Percentiles rank a stretch among this genome's conserved stretches.
Conservation (phyloP, 2,113 vertebrate species). For the Nothobranchius kuhntae region DNA sequence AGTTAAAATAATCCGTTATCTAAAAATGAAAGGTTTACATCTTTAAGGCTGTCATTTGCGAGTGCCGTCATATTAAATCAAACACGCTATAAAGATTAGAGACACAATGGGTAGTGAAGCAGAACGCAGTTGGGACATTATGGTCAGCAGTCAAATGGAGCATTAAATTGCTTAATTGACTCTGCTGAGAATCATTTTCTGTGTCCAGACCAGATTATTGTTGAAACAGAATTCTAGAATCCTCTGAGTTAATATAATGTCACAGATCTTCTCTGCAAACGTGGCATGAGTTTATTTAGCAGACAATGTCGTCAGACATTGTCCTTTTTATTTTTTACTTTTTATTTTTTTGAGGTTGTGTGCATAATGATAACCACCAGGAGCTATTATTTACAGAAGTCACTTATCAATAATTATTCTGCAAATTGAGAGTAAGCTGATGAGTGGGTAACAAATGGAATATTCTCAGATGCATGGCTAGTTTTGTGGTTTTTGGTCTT, state of each 20-base stretch:
- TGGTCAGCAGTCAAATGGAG: constrained; percentile 53
- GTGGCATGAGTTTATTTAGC: no score
- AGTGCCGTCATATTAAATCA: constrained; percentile 46
- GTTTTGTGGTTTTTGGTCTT: no score
- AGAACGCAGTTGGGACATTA: constrained; percentile 48
- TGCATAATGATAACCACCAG: constrained; percentile 32
- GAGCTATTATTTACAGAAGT: constrained; percentile 73
- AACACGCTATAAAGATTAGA: constrained; percentile 29
- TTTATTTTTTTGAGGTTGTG: no score
- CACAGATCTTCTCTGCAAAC: neutral
- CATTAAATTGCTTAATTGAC: constrained; percentile 62
- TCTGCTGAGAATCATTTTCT: constrained; percentile 45
- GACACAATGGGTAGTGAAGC: constrained; percentile 28
- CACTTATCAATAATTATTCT: constrained; percentile 14
- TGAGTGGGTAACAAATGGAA: no score
- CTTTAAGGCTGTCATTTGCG: constrained; percentile 14
- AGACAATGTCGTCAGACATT: no score
- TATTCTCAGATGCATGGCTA: no score
- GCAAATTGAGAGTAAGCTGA: no score
- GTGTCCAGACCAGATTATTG: constrained; percentile 17
- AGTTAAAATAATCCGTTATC: constrained; percentile 23
- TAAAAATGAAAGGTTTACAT: constrained; percentile 18
- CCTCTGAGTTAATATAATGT: neutral
- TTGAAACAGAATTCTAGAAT: neutral
- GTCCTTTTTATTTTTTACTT: no score